Evolutionary conservation across 2,888 invertebrate genomes (phyloP), one percentile per base, ranked within the genome.

Genomic region (Mythimna impura): DNA sequence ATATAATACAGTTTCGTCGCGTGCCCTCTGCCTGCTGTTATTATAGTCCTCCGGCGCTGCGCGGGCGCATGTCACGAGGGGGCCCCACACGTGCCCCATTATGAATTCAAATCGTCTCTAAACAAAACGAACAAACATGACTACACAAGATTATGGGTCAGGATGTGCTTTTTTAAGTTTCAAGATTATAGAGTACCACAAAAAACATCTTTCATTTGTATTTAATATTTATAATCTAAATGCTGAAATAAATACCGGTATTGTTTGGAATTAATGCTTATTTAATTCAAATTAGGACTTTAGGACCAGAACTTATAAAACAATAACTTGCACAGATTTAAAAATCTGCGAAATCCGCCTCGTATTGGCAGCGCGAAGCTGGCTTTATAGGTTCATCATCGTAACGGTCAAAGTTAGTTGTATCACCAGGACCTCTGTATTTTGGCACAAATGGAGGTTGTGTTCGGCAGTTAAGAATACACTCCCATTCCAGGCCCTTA

Each of bases 401-500:
- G 88, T 97, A 98, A 65, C 96, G 94, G 74, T 98, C 98, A 88
- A 98, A 99, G 90, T 98, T 97, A 8, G 97, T 97, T 0, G 97
- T 96, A 87, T 99, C 98, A 2, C 97, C 97, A 2, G 97, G 96
- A 70, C 95, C 92, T 64, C 91, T 92, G 55, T 96, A 96, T 80
- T 94, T 95, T 0, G 98, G 98, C 52, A 97, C 85, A 85, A 97
- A 98, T 0, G 97, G 97, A 0, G 98, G 96, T 47, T 93, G 92
- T 1, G 97, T 93, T 90, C 98, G 97, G 89, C 98, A 97, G 93
- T 99, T 98, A 69, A 98, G 98, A 85, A 99, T 97, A 14, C 97
- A 97, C 81, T 98, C 97, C 99, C 99, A 99, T 91, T 99, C 98
- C 17, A 98, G 97, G 1, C 97, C 97, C 73, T 97, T 97, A 90